phyloP scores from a whole-genome alignment of 1,140 invertebrate species.

The Bombus huntii region DNA sequence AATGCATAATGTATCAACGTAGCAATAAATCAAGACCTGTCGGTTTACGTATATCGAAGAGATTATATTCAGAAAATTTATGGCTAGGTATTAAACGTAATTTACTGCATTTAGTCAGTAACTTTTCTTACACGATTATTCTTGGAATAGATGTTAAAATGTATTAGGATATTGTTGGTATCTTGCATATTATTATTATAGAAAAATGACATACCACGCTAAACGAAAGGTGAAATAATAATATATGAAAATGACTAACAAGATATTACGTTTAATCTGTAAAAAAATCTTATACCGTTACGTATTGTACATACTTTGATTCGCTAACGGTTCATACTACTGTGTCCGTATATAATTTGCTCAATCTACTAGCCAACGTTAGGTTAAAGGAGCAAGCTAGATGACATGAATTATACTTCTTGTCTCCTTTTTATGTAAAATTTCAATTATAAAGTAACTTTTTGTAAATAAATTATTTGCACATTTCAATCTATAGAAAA shows the following conservation, averaged over 20 bases:
- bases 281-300: not conserved
- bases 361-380: not conserved
- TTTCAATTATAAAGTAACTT: not conserved
- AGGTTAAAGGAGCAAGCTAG: not conserved
- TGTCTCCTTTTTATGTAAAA: not conserved
- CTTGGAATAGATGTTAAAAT: not conserved
- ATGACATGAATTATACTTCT: not conserved
- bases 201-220: not conserved
- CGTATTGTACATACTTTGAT: not conserved
- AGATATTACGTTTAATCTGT: too few relatives aligned
- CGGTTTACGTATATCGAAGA: not conserved
- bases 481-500: not conserved
- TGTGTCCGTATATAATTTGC: not conserved
- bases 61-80: slow-evolving; percentile 1
- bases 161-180: not conserved
- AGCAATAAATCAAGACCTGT: not conserved
- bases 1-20: not conserved
- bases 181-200: not conserved
- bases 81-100: not conserved
- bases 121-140: not conserved
- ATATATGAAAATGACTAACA: not conserved
- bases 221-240: not conserved
- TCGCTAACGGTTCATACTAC: not conserved
- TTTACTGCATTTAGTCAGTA: not conserved
- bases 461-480: not conserved